Percentiles rank a stretch among this genome's conserved stretches.
Evolutionary conservation across 2,797 vertebrate species (phyloP).

Genomic region (Eutrigla gurnardus): DNA sequence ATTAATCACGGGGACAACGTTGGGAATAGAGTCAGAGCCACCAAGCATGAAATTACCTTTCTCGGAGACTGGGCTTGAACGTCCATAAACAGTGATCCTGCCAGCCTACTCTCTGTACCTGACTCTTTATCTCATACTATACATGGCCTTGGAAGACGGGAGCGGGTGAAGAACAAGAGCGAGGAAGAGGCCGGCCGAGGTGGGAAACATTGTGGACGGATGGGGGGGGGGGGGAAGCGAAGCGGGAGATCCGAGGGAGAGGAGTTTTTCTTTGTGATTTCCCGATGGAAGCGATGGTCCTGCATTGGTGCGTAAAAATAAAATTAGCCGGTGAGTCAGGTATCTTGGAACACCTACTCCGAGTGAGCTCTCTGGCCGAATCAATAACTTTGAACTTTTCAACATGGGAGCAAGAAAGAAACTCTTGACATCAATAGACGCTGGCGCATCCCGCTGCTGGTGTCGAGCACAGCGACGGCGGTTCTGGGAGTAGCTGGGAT

Average conservation of each 20-base stretch:
- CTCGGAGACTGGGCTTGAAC: slow-evolving; percentile 75
- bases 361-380: slow-evolving; percentile 54
- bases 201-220: slow-evolving; percentile 45
- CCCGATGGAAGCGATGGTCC: slow-evolving; percentile 40
- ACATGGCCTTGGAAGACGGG: slow-evolving; percentile 56
- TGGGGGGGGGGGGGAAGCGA: slow-evolving; percentile 11
- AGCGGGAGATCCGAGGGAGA: slow-evolving; percentile 29
- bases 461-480: slow-evolving; percentile 46
- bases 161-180: slow-evolving; percentile 29
- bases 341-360: slow-evolving; percentile 69
- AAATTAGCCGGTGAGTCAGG: slow-evolving; percentile 60
- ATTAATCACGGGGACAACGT: slow-evolving; percentile 82
- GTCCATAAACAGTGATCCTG: slow-evolving; percentile 82
- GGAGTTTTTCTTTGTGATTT: slow-evolving; percentile 46
- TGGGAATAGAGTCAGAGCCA: slow-evolving; percentile 71
- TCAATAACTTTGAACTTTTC: slow-evolving; percentile 76
- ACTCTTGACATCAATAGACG: slow-evolving; percentile 67
- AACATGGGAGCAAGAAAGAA: slow-evolving; percentile 57
- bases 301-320: slow-evolving; percentile 62
- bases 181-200: slow-evolving; percentile 52
- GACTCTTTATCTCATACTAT: slow-evolving; percentile 68
- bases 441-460: slow-evolving; percentile 61
- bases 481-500: slow-evolving; percentile 63
- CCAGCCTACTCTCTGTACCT: slow-evolving; percentile 66
- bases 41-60: slow-evolving; percentile 88